Base-by-base conservation (phyloP, 1,140 invertebrate genomes). In the Lanistes nyassanus region DNA sequence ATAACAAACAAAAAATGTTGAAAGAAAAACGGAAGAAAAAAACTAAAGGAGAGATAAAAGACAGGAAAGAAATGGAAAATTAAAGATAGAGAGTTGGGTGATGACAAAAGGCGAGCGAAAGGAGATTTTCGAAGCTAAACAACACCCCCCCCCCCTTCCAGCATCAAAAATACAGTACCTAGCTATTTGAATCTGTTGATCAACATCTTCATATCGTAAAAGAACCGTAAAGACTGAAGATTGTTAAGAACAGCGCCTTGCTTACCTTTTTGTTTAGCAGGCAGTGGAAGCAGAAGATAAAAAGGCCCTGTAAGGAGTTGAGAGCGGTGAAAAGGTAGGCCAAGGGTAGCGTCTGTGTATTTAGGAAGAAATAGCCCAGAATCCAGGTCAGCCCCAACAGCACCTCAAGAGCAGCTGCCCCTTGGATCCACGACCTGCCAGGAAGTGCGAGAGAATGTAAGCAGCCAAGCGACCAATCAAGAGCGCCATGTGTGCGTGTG, bases 351-450 rank as follows among this genome's bases (percentile, higher is more conserved):
- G 88, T 85, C 13, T 80, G 83, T 37, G 88, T 80, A 74, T 87
- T 90, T 34, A 92, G 84, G 56, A 90, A 90, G 74, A 91, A 87
- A 51, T 90, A 88, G n/a, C 91, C 91, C 70, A 91, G 87, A 0
- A 91, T 85, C 91, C 91, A 92, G 0, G 91, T 91, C 23, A 92
- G 83, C 29, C 91, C 91, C 9, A 92, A 85, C 23, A 92, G 82
- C 21, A 91, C 87, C 82, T 91, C 90, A 21, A 92, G 84, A 0
- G 91, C 90, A 6, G 91, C 79, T 0, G 91, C 90, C 23, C 91
- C 91, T 65, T 90, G 90, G 31, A 92, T 86, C 89, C 85, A 86
- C 23, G 83, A 80, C 47, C 86, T 87, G 76, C 26, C 80, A 78
- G 29, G 64, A 58, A 42, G 26, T 55, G 29, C 31, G 53, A 66